Evolutionary conservation across 2,113 vertebrate species (phyloP), one percentile per base, ranked within the genome.

Genomic region (Myiopsitta monachus): DNA sequence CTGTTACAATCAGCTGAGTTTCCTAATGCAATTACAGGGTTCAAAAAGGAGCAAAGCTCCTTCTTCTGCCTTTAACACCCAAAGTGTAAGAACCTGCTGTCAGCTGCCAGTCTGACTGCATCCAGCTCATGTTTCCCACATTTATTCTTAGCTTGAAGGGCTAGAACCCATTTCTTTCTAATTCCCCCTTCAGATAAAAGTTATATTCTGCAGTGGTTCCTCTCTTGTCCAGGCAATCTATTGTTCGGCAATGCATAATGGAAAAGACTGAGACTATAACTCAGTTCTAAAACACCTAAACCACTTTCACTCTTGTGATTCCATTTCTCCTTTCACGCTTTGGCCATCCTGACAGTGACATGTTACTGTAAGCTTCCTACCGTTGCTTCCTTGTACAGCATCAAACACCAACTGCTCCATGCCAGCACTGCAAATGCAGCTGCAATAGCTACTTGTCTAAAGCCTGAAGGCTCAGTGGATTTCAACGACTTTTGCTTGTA

Each of bases 361-460:
- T 1, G 2, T n/a, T 3, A 67, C 59, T 9, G 49, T 52, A 46
- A 79, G 74, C 19, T 54, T 61, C 47, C 63, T 21, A 61, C 21
- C 16, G 6, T 3, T 39, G 39, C 38, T 79, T 36, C 76, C 43
- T 39, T 14, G 33, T 8, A 36, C 39, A 51, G 63, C 75, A 47
- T 11, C 26, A 36, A 49, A 61, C 62, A 46, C 5, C 0, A 1
- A 19, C 5, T 5, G 3, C 8, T 18, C 33, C 0, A 0, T 9
- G 19, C 9, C 8, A 26, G 47, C 36, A 27, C 36, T 15, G 30
- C 5, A 54, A 68, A 44, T 6, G 39, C 31, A 33, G 70, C 46
- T 27, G 38, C 55, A 64, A 23, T 2, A 66, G 46, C 38, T n/a
- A 6, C 27, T 38, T 46, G 7, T 59, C 75, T 43, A 43, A 86